These are phyloP conservation scores for Sebastes baramenuke DNA, from an alignment of 2,797 vertebrate genomes.

Conservation along the genomic window DNA sequence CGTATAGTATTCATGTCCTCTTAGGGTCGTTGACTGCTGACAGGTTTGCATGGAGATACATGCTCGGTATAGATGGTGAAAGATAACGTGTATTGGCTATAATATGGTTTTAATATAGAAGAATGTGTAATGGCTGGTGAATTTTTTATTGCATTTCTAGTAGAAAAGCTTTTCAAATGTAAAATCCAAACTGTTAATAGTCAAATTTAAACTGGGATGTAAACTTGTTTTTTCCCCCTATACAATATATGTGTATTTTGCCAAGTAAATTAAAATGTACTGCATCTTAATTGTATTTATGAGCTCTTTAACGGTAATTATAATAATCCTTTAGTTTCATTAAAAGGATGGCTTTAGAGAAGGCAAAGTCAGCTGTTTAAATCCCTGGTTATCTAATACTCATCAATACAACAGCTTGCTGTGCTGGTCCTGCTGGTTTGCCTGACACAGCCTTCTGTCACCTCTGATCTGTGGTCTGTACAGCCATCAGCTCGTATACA, in stretches of 20 bases:
- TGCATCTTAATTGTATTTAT: neutral
- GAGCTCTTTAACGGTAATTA: neutral
- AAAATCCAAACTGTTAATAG: neutral
- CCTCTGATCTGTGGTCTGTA: conserved; percentile 57
- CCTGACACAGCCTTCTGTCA: conserved; percentile 75
- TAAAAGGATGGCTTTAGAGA: neutral
- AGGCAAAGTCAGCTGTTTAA: conserved; percentile 16
- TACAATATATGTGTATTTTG: neutral
- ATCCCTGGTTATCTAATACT: conserved; percentile 48
- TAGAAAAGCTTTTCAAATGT: neutral
- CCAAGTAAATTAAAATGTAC: neutral
- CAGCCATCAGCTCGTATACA: conserved; percentile 14
- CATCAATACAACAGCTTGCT: conserved; percentile 62
- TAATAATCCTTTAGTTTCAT: neutral
- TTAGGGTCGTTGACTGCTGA: conserved; percentile 34
- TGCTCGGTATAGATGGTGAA: conserved; percentile 1
- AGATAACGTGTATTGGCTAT: neutral
- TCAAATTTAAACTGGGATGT: neutral
- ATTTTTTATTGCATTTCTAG: neutral
- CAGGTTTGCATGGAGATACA: conserved; percentile 14
- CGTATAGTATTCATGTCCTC: conserved; percentile 26
- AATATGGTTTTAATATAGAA: neutral
- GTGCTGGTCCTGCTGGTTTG: conserved; percentile 62
- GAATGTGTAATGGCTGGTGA: neutral
- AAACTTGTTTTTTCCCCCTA: neutral